Conservation (phyloP, 2,797 vertebrate genomes). For the Hybognathus amarus region DNA sequence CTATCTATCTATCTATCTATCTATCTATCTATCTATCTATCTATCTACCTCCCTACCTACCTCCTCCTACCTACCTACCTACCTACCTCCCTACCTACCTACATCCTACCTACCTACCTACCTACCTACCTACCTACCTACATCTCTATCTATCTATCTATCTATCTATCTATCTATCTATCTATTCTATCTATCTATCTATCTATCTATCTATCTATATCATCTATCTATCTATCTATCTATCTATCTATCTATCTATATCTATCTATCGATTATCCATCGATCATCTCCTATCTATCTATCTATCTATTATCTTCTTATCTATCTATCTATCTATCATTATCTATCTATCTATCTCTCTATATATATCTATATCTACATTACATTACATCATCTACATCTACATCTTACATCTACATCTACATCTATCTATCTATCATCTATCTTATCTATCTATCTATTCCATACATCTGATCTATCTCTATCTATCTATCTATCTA, state of each 20-base stretch:
- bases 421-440: background rate
- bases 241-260: background rate
- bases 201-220: conserved; percentile 39
- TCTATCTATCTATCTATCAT: conserved; percentile 22
- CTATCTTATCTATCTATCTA: background rate
- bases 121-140: background rate
- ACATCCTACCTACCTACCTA: too few relatives aligned
- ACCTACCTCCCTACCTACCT: too few relatives aligned
- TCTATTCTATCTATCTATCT: background rate
- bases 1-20: background rate
- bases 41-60: too few relatives aligned
- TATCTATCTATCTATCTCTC: conserved; percentile 1
- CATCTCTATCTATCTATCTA: background rate
- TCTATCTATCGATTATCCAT: conserved; percentile 52
- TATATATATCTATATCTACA: background rate
- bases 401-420: too few relatives aligned
- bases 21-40: background rate
- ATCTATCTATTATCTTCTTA: conserved; percentile 52
- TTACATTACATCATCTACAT: too few relatives aligned
- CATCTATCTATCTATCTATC: too few relatives aligned
- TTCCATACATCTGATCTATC: background rate
- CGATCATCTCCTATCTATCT: background rate
- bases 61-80: too few relatives aligned
- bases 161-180: background rate
- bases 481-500: background rate